Conservation (phyloP, 2,888 invertebrate genomes). For the Thymelicus acteon region DNA sequence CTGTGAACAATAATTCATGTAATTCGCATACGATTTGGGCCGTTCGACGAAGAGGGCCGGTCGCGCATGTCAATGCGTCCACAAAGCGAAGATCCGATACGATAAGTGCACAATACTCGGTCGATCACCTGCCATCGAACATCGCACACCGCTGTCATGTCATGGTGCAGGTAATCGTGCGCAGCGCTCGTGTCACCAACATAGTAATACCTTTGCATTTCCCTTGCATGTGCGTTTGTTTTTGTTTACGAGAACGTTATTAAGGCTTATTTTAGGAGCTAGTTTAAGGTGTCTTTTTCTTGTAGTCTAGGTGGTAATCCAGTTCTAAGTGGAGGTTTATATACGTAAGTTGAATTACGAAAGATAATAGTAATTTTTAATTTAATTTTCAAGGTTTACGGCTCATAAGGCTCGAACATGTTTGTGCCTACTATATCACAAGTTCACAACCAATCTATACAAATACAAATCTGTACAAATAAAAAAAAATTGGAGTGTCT, state of each 20-base stretch:
- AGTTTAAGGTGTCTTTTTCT: no score
- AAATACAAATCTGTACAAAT: no score
- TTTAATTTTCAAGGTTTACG: no score
- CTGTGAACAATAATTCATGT: constrained; percentile 60
- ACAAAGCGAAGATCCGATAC: constrained; percentile 78
- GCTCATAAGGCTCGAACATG: no score
- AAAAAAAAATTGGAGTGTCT: no score
- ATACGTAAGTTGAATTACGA: no score
- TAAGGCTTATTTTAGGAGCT: no score
- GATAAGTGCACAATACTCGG: constrained; percentile 74
- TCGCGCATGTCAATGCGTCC: constrained; percentile 72
- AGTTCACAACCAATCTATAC: no score
- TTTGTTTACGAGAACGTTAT: not conserved
- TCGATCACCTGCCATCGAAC: constrained; percentile 65
- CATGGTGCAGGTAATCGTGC: constrained; percentile 30
- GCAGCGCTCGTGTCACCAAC: constrained; percentile 14
- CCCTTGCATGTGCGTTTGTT: constrained; percentile 4
- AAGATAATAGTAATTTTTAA: no score
- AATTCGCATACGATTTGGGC: constrained; percentile 72
- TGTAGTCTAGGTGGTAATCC: no score
- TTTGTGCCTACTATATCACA: no score
- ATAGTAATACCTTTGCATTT: constrained; percentile 10
- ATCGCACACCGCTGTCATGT: constrained; percentile 42
- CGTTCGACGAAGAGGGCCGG: constrained; percentile 69
- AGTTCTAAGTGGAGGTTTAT: no score